A percentile compares a stretch with the other conserved stretches of the same genome.
phyloP scores from a whole-genome alignment of 2,888 invertebrate genomes.

The Hypsopygia costalis region DNA sequence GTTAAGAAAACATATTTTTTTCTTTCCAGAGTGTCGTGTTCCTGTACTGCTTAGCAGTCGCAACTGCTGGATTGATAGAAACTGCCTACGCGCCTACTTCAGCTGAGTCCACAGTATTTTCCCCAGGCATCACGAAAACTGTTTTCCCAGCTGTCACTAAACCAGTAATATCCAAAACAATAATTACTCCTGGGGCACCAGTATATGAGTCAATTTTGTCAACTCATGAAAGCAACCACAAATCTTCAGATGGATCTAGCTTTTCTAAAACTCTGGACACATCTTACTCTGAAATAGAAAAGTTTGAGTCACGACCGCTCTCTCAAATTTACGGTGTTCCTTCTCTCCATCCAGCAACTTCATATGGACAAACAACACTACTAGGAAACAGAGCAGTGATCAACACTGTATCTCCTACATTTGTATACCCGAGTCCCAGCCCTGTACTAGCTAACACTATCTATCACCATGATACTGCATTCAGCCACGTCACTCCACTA shows the following conservation, averaged over 20 bases:
- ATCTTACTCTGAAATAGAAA: slow-evolving; percentile 23
- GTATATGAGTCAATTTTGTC: slow-evolving; percentile 27
- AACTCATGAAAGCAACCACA: slow-evolving; percentile 26
- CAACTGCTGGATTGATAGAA: background rate
- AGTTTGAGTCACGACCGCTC: slow-evolving; percentile 21
- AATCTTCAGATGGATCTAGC: slow-evolving; percentile 22
- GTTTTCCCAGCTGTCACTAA: slow-evolving; percentile 19
- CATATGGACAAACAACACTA: background rate
- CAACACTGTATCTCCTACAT: background rate
- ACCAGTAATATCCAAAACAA: background rate
- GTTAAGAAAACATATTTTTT: background rate
- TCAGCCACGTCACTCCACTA: background rate
- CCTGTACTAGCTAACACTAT: background rate
- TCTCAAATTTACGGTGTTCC: background rate
- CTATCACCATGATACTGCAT: background rate
- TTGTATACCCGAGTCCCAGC: slow-evolving; percentile 4
- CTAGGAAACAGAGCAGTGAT: background rate
- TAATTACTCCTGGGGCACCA: slow-evolving; percentile 19
- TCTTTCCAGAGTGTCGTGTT: background rate
- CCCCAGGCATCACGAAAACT: slow-evolving; percentile 9
- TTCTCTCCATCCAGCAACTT: background rate
- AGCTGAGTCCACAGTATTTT: background rate
- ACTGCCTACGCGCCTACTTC: background rate
- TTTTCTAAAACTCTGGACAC: slow-evolving; percentile 25
- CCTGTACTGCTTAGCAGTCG: background rate